phyloP scores from a whole-genome alignment of 2,888 invertebrate species.

The Ectemnius lituratus region DNA sequence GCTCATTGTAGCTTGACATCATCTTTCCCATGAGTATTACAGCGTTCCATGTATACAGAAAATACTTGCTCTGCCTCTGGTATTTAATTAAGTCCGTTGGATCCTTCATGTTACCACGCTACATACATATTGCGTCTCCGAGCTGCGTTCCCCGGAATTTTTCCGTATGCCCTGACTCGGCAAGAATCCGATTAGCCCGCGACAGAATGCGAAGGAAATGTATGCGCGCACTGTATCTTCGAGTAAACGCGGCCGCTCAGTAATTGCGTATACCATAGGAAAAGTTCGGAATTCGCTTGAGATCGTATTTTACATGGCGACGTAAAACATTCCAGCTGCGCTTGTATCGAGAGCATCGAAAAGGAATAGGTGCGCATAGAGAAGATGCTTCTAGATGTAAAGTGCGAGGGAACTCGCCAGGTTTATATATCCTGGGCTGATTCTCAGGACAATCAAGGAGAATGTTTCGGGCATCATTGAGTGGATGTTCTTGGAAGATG shows the following conservation, averaged over 20 bases:
- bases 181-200: constrained; percentile 37
- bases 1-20: too few species aligned
- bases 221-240: constrained; percentile 17
- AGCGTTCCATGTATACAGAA: background rate
- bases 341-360: too few species aligned
- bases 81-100: background rate
- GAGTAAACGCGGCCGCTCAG: constrained; percentile 15
- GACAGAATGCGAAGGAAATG: constrained; percentile 16
- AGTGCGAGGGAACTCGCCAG: too few species aligned
- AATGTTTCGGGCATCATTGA: background rate
- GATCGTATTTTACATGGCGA: too few species aligned
- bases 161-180: constrained; percentile 8
- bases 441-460: too few species aligned
- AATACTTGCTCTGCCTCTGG: background rate
- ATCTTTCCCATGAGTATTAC: background rate
- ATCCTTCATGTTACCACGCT: background rate
- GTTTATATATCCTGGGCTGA: too few species aligned
- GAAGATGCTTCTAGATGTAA: too few species aligned
- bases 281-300: too few species aligned
- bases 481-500: background rate
- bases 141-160: constrained; percentile 20
- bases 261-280: too few species aligned
- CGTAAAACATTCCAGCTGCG: too few species aligned
- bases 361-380: too few species aligned
- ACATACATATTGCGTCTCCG: background rate